Evolutionary conservation across 2,797 vertebrate genomes (phyloP), one percentile per base, ranked within the genome.

Genomic region (Tachyglossus aculeatus): DNA sequence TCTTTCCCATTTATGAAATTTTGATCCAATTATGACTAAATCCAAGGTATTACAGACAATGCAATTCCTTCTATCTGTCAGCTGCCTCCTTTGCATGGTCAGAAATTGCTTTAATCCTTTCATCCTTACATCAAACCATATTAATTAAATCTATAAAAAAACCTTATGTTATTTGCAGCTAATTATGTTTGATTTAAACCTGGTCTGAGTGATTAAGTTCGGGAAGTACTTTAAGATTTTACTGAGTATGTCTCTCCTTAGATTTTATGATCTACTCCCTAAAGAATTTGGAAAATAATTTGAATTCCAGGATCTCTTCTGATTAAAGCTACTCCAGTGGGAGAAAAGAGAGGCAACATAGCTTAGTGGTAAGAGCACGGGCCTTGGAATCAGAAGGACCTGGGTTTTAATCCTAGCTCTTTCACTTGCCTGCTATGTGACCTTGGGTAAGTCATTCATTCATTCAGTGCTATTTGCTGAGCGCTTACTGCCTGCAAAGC

Each of bases 251-350:
- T 58, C 18, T 45, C 21, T 73, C 3, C 16, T 64, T 61, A 68
- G 43, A 37, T 38, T 59, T 59, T 55, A 5, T 67, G 54, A 50
- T 39, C 38, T 59, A 36, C 32, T 62, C 66, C n/a, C 36, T 29
- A n/a, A 48, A 29, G 21, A 38, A 64, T 54, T 43, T 74, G 24
- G 29, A 54, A 52, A 40, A 58, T 18, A 16, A 8, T 53, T 25
- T 36, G 15, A 69, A 58, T 13, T 45, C 58, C 34, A 24, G 31
- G 36, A n/a, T n/a, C n/a, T n/a, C n/a, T n/a, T n/a, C n/a, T n/a
- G 5, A 50, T 27, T 63, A 40, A 75, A 57, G 63, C 54, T 62
- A 64, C 73, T 77, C 24, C 51, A 61, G 53, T 53, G 27, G 19
- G 19, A 52, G 43, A 54, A 10, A 44, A 64, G 18, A 61, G n/a